phyloP scores from a whole-genome alignment of 2,113 vertebrate genomes.

The Phrynocephalus versicolor region DNA sequence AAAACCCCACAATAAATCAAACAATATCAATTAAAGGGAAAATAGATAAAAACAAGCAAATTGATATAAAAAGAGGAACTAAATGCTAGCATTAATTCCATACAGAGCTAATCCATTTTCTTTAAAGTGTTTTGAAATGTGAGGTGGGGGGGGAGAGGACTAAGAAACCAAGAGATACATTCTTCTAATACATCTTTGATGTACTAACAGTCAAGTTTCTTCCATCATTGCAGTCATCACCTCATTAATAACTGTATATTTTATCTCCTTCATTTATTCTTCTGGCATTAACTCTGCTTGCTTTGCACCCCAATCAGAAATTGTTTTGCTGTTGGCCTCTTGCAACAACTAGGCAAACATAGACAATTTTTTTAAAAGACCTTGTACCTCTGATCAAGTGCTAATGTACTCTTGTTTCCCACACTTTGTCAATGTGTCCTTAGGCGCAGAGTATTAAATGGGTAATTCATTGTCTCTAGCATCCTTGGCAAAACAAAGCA shows the following conservation, averaged over 20 bases:
- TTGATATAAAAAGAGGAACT: not conserved
- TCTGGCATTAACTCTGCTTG: not conserved
- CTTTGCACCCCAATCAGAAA: not conserved
- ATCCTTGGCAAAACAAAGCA: not conserved
- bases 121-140: not conserved
- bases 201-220: not conserved
- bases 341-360: not conserved
- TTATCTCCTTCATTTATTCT: not conserved
- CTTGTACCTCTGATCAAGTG: not conserved
- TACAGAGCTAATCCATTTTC: not conserved
- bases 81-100: not conserved
- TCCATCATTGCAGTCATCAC: too few species aligned
- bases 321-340: not conserved
- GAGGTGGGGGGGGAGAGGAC: too few species aligned
- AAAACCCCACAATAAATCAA: too few species aligned
- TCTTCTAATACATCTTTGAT: too few species aligned
- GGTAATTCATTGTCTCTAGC: not conserved
- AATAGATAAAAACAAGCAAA: too few species aligned
- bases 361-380: not conserved
- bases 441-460: constrained; percentile 13
- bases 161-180: too few species aligned
- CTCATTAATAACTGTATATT: too few species aligned
- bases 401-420: not conserved
- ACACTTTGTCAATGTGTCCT: constrained; percentile 7
- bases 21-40: too few species aligned